Percentiles rank a stretch among this genome's conserved stretches.
These are phyloP conservation scores for Drosophila eohydei DNA, from an alignment of 2,888 invertebrate genomes.

Conservation along the genomic window DNA sequence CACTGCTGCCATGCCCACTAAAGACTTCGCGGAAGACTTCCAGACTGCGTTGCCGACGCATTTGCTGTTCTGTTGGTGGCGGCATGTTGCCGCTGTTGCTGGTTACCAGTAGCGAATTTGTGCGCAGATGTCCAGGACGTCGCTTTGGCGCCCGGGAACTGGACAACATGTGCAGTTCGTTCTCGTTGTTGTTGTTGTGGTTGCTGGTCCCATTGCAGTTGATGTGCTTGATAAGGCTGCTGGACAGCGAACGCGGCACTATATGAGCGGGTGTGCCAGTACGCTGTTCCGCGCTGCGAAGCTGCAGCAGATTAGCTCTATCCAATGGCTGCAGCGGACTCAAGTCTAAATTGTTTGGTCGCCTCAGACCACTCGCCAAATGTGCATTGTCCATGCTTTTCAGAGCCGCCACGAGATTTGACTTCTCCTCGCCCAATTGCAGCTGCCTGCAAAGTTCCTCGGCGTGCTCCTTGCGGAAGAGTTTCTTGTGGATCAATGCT, in stretches of 20 bases:
- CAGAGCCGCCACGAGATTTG: slow-evolving; percentile 82
- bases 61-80: slow-evolving; percentile 73
- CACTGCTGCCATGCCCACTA: slow-evolving; percentile 87
- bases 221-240: slow-evolving; percentile 72
- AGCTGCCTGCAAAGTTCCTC: slow-evolving; percentile 66
- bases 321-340: slow-evolving; percentile 62
- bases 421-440: slow-evolving; percentile 82
- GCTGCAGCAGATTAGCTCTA: slow-evolving; percentile 50
- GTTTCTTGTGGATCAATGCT: slow-evolving; percentile 84
- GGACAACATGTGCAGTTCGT: slow-evolving; percentile 61
- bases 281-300: slow-evolving; percentile 69
- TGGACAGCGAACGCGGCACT: slow-evolving; percentile 79
- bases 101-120: slow-evolving; percentile 66
- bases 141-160: slow-evolving; percentile 48
- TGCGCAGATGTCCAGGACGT: slow-evolving; percentile 71
- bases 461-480: slow-evolving; percentile 82
- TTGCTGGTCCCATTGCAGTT: slow-evolving; percentile 48
- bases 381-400: slow-evolving; percentile 56
- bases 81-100: slow-evolving; percentile 37
- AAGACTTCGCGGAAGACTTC: slow-evolving; percentile 92
- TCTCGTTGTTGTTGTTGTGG: slow-evolving; percentile 58
- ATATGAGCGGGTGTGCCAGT: slow-evolving; percentile 78
- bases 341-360: slow-evolving; percentile 84
- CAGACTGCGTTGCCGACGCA: slow-evolving; percentile 88
- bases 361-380: slow-evolving; percentile 42